Evolutionary conservation across 2,888 invertebrate genomes (phyloP), one percentile per base, ranked within the genome.

Genomic region (Hoplodrina blanda): DNA sequence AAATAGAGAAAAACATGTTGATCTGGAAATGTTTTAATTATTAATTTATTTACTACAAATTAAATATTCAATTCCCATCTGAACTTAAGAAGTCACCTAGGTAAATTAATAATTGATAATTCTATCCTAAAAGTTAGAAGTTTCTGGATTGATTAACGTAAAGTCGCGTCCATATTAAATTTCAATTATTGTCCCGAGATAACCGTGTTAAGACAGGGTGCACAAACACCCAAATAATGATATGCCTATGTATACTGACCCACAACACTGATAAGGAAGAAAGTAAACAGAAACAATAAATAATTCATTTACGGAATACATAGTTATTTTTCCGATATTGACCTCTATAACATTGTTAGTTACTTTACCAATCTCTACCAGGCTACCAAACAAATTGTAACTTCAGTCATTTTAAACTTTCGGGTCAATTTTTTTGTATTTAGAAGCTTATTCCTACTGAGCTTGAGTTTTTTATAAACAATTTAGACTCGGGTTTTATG

Each of bases 281-380:
- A 95, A 94, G 93, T 93, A 94, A 94, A 95, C 90, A 91, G 83
- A 84, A 86, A 85, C 82, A 89, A 94, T 93, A 90, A 92, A 94
- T 95, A 90, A 94, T 92, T 91, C 89, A 93, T 79, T 81, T 82
- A 88, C 90, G 84, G 89, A 91, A 93, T 90, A 91, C 90, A 92
- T 87, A 90, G 84, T 88, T 89, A 88, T 91, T 93, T 91, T 92
- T 94, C 91, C 92, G 91, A 90, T 93, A 93, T 91, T 94, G 93
- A 94, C 94, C 93, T 87, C 87, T 89, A 91, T 92, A 88, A 83
- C 73, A 81, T 86, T 74, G 25, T 64, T 73, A 19, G 83, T 87
- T 30, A 52, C 84, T 87, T 87, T 86, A 59, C 37, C 25, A 73
- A 68, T 70, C 37, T 46, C 19, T 25, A 57, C 25, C 17, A 33